Conservation (phyloP, 2,797 vertebrate genomes). For the Eulemur albifrons region DNA sequence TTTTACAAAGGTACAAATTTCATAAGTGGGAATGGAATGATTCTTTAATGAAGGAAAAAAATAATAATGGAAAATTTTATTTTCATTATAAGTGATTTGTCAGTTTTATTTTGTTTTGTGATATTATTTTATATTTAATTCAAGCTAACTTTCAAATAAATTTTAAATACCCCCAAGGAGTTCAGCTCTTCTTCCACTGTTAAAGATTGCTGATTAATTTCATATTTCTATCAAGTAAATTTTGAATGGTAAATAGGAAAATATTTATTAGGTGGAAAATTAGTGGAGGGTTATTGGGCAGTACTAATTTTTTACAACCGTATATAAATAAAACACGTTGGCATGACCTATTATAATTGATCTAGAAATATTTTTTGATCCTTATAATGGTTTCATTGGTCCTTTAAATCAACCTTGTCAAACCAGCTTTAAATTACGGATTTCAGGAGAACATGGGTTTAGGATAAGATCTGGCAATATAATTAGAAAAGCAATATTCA, state of each 20-base stretch:
- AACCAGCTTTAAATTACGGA: neutral
- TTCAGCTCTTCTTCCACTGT: neutral
- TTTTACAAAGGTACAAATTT: conserved; percentile 32
- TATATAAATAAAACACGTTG: neutral
- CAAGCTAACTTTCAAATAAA: conserved; percentile 36
- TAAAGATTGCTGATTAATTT: neutral
- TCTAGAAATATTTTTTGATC: neutral
- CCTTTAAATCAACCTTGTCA: neutral
- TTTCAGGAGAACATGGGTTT: neutral
- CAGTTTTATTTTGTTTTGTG: conserved; percentile 24
- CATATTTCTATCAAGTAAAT: conserved; percentile 12
- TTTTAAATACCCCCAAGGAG: neutral
- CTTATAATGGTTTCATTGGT: neutral
- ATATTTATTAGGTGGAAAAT: neutral
- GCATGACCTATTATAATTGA: neutral
- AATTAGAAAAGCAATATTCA: neutral
- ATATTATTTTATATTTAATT: conserved; percentile 56
- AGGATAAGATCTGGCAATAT: neutral
- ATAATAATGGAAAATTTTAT: conserved; percentile 43
- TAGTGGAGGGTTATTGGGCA: neutral
- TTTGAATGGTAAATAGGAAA: neutral
- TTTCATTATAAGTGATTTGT: conserved; percentile 38
- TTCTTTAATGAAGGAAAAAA: conserved; percentile 34
- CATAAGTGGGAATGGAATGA: neutral
- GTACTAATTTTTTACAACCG: neutral